Evolutionary conservation across 2,113 vertebrate species (phyloP).

Genomic region (Xiphorhynchus elegans): DNA sequence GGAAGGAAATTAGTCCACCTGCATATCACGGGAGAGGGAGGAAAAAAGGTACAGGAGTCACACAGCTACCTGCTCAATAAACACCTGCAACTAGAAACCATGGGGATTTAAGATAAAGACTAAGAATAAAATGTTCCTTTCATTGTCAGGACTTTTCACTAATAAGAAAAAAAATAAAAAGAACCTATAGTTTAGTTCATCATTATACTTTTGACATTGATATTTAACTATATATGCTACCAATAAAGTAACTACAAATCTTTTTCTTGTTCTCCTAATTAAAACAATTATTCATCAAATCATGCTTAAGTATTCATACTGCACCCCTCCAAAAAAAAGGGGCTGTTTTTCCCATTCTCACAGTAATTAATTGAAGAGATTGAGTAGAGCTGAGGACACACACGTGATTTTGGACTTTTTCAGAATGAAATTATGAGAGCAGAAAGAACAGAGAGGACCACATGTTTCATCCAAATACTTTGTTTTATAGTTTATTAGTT

Average conservation of each 20-base stretch:
- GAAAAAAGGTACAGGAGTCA: background rate
- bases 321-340: background rate
- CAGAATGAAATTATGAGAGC: conserved; percentile 18
- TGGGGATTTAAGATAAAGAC: background rate
- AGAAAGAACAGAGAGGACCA: conserved; percentile 34
- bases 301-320: background rate
- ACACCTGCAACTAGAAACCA: rapidly evolving
- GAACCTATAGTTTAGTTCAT: background rate
- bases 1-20: background rate
- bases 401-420: background rate
- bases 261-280: background rate
- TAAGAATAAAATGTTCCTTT: background rate
- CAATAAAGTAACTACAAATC: background rate
- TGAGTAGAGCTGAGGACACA: background rate
- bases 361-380: background rate
- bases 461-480: background rate
- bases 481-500: background rate
- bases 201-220: background rate
- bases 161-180: background rate
- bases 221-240: background rate
- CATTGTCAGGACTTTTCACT: background rate
- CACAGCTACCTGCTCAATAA: background rate
- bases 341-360: background rate
- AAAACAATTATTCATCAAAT: background rate
- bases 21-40: background rate